Evolutionary conservation across 2,888 invertebrate genomes (phyloP).

Genomic region (Hydropsyche betteni): DNA sequence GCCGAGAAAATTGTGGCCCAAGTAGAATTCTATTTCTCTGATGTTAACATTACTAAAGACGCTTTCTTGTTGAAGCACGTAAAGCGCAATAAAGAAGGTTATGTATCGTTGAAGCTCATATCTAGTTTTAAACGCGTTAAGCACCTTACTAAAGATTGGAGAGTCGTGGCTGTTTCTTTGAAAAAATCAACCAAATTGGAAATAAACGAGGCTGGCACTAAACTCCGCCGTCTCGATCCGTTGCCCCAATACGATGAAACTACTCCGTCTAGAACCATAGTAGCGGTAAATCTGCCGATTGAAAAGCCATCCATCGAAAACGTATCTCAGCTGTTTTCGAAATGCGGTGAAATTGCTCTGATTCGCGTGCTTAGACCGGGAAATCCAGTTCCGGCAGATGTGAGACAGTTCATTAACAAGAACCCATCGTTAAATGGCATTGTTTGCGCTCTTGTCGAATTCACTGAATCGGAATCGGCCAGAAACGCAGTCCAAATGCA

Average conservation of each 20-base stretch:
- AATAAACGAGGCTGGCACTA: constrained; percentile 91
- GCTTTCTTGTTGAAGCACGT: constrained; percentile 96
- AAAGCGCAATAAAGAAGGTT: constrained; percentile 93
- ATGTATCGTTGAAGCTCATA: constrained; percentile 92
- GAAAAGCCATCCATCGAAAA: constrained; percentile 88
- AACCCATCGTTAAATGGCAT: constrained; percentile 87
- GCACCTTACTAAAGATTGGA: constrained; percentile 92
- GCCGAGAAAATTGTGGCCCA: constrained; percentile 83
- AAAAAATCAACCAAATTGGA: constrained; percentile 81
- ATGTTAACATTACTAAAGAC: constrained; percentile 94
- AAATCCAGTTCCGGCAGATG: constrained; percentile 89
- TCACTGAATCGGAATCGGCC: constrained; percentile 86
- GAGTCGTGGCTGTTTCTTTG: constrained; percentile 88
- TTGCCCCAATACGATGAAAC: constrained; percentile 92
- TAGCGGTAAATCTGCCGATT: constrained; percentile 85
- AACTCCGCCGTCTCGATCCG: constrained; percentile 84
- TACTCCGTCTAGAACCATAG: constrained; percentile 89
- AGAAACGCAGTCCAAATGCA: constrained; percentile 79
- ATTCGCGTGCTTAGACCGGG: constrained; percentile 89
- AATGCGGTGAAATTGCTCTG: constrained; percentile 89
- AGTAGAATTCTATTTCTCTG: constrained; percentile 96
- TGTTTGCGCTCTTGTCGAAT: constrained; percentile 91
- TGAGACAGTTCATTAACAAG: constrained; percentile 89
- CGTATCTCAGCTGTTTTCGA: constrained; percentile 89
- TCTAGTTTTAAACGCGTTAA: constrained; percentile 96